A percentile compares a stretch with the other conserved stretches of the same genome.
These are phyloP conservation scores for Squalus acanthias DNA, from an alignment of 2,797 vertebrate genomes.

Conservation along the genomic window DNA sequence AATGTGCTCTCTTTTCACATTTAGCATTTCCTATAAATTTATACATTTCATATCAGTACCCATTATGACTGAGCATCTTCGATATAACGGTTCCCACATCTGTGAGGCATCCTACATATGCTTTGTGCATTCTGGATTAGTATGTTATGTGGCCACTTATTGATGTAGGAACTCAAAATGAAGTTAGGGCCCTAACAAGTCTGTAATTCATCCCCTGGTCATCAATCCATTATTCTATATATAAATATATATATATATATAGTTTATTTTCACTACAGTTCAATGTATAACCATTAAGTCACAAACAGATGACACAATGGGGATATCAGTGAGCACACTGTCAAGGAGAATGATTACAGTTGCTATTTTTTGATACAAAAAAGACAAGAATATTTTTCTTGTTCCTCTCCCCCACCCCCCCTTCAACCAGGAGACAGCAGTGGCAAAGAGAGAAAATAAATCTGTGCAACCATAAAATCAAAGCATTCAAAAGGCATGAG, in stretches of 20 bases:
- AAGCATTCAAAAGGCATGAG: conserved; percentile 5
- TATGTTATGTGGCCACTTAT: background rate
- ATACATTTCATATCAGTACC: background rate
- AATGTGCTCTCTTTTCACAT: background rate
- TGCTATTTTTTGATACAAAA: conserved; percentile 10
- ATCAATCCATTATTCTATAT: background rate
- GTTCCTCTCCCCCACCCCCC: background rate
- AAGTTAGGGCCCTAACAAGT: background rate
- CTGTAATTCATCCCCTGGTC: background rate
- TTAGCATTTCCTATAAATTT: background rate
- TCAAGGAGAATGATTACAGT: conserved; percentile 24
- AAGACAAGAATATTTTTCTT: background rate
- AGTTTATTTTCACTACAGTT: background rate
- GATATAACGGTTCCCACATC: background rate
- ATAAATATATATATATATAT: background rate
- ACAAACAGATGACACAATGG: conserved; percentile 28
- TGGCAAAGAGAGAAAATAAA: conserved; percentile 23
- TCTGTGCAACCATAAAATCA: background rate
- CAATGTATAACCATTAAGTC: background rate
- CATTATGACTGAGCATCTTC: background rate
- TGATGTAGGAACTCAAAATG: background rate
- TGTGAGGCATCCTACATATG: background rate
- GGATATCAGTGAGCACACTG: conserved; percentile 19
- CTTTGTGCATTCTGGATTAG: background rate
- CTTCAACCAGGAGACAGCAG: background rate